These are phyloP conservation scores for Platyura marginata DNA, from an alignment of 1,140 invertebrate genomes.

Conservation along the genomic window DNA sequence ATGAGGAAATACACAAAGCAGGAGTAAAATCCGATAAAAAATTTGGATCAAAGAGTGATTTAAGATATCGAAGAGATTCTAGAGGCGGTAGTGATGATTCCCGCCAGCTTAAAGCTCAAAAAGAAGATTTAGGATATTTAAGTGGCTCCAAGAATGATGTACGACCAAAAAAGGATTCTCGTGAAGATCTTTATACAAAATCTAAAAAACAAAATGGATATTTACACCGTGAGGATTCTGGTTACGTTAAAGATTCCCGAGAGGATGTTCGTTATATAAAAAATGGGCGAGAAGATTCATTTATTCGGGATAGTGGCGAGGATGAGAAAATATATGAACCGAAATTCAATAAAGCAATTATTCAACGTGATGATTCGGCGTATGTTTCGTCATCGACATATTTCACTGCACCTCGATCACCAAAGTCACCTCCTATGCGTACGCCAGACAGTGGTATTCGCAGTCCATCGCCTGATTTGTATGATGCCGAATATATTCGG, in stretches of 20 bases:
- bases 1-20: neutral
- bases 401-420: constrained; percentile 4
- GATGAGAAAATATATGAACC: constrained; percentile 8
- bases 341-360: constrained; percentile 15
- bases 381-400: constrained; percentile 31
- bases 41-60: constrained; percentile 1
- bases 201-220: constrained; percentile 5
- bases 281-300: constrained; percentile 6
- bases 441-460: constrained; percentile 5
- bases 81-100: constrained; percentile 3
- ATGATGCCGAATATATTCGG: constrained; percentile 6
- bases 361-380: constrained; percentile 30
- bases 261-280: constrained; percentile 3
- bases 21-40: neutral
- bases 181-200: constrained; percentile 6
- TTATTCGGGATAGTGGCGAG: constrained; percentile 13
- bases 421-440: neutral
- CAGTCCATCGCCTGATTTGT: constrained; percentile 3
- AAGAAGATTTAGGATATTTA: constrained; percentile 7
- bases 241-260: constrained; percentile 4
- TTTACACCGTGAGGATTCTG: constrained; percentile 7
- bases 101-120: constrained; percentile 1
- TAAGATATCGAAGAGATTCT: constrained; percentile 1
- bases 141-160: constrained; percentile 7
- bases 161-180: constrained; percentile 5